Conservation (phyloP, 1,140 invertebrate genomes). For the Oedothorax gibbosus region DNA sequence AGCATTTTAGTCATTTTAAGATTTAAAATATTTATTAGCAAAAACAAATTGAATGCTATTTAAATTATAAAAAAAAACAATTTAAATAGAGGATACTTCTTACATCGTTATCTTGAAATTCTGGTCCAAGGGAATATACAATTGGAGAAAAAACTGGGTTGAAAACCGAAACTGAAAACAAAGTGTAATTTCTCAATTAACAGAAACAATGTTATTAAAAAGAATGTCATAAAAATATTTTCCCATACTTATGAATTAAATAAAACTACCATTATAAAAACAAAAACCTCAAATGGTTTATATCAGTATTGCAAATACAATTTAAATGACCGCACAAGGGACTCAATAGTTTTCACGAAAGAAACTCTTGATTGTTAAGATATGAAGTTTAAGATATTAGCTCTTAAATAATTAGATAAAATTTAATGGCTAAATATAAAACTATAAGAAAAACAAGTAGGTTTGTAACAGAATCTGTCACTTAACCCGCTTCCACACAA, state of each 20-base stretch:
- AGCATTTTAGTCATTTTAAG: background rate
- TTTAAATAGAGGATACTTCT: background rate
- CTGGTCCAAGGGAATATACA: conserved; percentile 68
- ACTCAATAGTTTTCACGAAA: no score
- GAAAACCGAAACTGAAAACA: conserved; percentile 70
- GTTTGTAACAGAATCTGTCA: no score
- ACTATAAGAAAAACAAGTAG: no score
- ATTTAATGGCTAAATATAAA: no score
- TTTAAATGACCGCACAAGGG: no score
- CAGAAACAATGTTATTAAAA: background rate
- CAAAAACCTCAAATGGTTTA: background rate
- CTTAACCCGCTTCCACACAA: no score
- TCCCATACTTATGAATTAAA: background rate
- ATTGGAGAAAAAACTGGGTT: conserved; percentile 68
- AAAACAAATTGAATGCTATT: background rate
- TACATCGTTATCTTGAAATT: conserved; percentile 73
- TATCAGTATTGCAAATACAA: background rate
- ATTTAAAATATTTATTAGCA: background rate
- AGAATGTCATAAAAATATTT: background rate
- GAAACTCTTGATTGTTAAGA: no score
- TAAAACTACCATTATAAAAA: background rate
- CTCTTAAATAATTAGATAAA: no score
- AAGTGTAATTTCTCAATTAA: background rate
- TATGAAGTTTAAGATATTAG: no score
- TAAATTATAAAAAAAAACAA: background rate